Conservation (phyloP, 2,113 vertebrate genomes). For the Phrynocephalus versicolor region DNA sequence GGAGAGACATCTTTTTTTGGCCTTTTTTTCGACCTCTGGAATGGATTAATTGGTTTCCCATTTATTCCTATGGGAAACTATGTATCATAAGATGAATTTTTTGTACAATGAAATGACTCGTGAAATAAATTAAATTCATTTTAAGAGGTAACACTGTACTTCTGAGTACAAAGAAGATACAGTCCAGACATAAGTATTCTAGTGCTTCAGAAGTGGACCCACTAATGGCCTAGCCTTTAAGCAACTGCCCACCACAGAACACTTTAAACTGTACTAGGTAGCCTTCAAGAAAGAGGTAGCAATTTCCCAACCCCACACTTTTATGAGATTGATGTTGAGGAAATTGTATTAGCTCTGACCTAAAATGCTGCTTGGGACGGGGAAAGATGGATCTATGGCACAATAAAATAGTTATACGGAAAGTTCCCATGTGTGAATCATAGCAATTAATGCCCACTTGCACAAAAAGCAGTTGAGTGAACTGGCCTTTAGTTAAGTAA, state of each 20-base stretch:
- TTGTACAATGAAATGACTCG: too few relatives aligned
- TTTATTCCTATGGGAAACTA: too few relatives aligned
- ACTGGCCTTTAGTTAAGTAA: not conserved
- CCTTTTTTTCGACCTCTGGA: too few relatives aligned
- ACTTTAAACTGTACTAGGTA: not conserved
- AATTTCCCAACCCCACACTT: not conserved
- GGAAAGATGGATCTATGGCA: not conserved
- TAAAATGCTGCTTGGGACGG: not conserved
- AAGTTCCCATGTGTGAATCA: not conserved
- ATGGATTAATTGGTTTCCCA: too few relatives aligned
- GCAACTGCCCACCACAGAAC: not conserved
- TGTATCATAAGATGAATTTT: too few relatives aligned
- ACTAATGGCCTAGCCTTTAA: not conserved
- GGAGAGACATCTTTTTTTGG: too few relatives aligned
- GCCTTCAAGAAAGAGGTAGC: not conserved
- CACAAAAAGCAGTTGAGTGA: conserved; percentile 44
- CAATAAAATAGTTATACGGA: not conserved
- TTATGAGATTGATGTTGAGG: not conserved
- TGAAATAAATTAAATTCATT: too few relatives aligned
- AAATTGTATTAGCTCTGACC: not conserved
- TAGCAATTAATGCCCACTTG: conserved; percentile 38
- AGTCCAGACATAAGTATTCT: too few relatives aligned
- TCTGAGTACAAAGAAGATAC: not conserved
- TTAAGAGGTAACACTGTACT: too few relatives aligned
- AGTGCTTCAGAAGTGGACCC: not conserved